Percentiles rank a stretch among this genome's conserved stretches.
These are phyloP conservation scores for Henricia sp. DNA, from an alignment of 53 echinoderm and acorn worm species.

Conservation along the genomic window DNA sequence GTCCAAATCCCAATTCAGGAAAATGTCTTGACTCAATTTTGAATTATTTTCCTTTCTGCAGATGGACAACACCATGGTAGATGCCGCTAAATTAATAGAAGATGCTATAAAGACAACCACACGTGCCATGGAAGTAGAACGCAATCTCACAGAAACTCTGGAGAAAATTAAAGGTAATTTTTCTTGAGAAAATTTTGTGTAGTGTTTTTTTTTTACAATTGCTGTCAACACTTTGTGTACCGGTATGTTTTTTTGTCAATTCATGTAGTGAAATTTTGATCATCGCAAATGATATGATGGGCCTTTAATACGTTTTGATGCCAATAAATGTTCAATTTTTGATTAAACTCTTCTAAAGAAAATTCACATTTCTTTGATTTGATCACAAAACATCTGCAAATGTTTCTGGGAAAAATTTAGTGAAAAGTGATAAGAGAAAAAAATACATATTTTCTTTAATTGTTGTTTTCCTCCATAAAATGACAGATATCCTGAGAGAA, in stretches of 20 bases:
- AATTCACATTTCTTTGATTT: too few relatives aligned
- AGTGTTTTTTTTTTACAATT: neutral
- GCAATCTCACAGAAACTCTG: slow-evolving; percentile 23
- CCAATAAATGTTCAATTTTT: too few relatives aligned
- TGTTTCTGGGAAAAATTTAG: too few relatives aligned
- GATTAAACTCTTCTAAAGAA: too few relatives aligned
- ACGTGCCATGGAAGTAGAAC: slow-evolving; percentile 29
- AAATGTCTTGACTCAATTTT: too few relatives aligned
- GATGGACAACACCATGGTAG: slow-evolving; percentile 15
- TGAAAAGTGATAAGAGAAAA: too few relatives aligned
- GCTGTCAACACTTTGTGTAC: too few relatives aligned
- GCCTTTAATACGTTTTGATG: neutral
- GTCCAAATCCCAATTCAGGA: too few relatives aligned
- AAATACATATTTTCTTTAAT: neutral
- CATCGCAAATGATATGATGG: neutral
- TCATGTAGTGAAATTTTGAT: neutral
- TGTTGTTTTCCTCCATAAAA: neutral
- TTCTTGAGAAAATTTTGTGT: neutral
- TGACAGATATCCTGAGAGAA: slow-evolving; percentile 12
- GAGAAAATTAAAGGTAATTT: slow-evolving; percentile 37
- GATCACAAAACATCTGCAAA: too few relatives aligned
- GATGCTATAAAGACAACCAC: neutral
- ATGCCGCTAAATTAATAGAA: neutral
- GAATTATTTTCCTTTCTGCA: too few relatives aligned
- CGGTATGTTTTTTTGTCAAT: too few relatives aligned